Base-by-base conservation (phyloP, 2,797 vertebrate genomes). In the Sebastes trivittatus region DNA sequence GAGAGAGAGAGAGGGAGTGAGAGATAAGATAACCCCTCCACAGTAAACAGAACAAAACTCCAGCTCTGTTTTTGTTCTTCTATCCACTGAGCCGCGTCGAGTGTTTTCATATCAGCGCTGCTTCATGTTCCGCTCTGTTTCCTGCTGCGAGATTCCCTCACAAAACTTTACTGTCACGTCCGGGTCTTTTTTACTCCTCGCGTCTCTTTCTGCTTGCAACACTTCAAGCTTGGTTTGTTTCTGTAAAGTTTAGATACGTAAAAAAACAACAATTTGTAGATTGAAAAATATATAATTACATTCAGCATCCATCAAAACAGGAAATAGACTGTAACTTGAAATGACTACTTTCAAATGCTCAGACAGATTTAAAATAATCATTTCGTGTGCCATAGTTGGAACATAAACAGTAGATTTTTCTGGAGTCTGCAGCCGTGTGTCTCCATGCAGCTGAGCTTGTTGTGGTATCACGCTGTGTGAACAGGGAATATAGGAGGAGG, bases 91-190 rank as follows among this genome's bases (percentile, higher is more conserved):
- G 70, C 34, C 1, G 58, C 4, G 16, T 67, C 65, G 6, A 59
- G 56, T 38, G 78, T 61, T 82, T 84, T 66, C 68, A 5, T 66
- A 68, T 70, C 56, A 11, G 16, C 42, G 14, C 9, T 5, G 68
- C 78, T 67, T 58, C 34, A 7, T 60, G 83, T 68, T 59, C 20
- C 9, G 22, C 70, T 88, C 78, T 2, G 69, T 71, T 82, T 80
- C 66, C 72, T 75, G 81, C 52, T 27, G 59, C 16, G 1, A 30
- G 30, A 38, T 63, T 68, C 55, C 42, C 38, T 29, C 32, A n/a
- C 11, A 64, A 49, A 80, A 75, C 55, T 22, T 69, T 2, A 11
- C n/a, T 10, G 32, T 20, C 27, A 60, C 32, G 11, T 59, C 25
- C 54, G 3, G 2, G 32, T 38, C 36, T 42, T 64, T 62, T 5